These are phyloP conservation scores for Diacarnus erythraeanus DNA, from an alignment of 37 sponge, comb jelly and placozoan genomes.

Conservation along the genomic window DNA sequence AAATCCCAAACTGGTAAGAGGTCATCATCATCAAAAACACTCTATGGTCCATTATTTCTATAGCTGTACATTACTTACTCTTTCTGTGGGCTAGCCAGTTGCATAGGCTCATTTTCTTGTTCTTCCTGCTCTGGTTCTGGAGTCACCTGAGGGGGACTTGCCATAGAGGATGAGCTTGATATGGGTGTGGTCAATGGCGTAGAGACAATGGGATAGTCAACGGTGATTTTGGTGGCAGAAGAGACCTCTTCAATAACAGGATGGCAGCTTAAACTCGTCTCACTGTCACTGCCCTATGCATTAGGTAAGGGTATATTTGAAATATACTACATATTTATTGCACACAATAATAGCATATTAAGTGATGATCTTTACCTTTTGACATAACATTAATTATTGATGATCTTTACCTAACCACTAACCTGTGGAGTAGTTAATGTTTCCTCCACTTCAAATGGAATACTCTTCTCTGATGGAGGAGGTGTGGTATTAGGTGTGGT, in stretches of 20 bases:
- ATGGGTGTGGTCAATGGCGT: background rate
- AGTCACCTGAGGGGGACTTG: background rate
- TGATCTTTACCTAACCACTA: conserved; percentile 5
- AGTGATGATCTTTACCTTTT: background rate
- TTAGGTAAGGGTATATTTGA: background rate
- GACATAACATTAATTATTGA: too few relatives aligned
- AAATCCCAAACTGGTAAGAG: too few relatives aligned
- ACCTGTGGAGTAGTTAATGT: conserved; percentile 55
- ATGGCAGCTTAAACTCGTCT: background rate
- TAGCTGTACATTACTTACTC: background rate
- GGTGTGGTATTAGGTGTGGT: conserved; percentile 49
- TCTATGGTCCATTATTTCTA: too few relatives aligned
- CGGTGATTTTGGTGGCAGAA: too few relatives aligned
- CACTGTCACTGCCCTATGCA: background rate
- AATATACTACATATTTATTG: background rate
- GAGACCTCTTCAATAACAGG: too few relatives aligned
- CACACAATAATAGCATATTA: background rate
- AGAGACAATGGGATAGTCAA: background rate
- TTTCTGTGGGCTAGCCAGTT: background rate
- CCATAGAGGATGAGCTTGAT: background rate
- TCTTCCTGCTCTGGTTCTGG: background rate
- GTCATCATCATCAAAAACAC: too few relatives aligned
- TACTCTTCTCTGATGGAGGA: conserved; percentile 18
- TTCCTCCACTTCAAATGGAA: background rate
- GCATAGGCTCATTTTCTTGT: background rate